A percentile compares a stretch with the other conserved stretches of the same genome.
phyloP scores from a whole-genome alignment of 1,140 invertebrate species.

The Samia ricini region DNA sequence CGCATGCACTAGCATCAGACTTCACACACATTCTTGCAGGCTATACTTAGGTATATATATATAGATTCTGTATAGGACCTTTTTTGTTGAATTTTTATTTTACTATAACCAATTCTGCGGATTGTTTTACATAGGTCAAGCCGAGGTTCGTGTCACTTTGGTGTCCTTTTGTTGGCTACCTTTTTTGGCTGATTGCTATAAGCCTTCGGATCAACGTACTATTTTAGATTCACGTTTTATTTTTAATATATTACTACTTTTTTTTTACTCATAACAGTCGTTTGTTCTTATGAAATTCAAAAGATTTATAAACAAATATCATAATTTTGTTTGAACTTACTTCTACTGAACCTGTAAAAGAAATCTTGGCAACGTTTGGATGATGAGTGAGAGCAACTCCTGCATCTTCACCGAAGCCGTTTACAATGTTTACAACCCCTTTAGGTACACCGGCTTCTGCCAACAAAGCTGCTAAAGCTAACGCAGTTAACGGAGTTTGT shows the following conservation, averaged over 20 bases:
- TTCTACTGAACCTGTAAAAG: conserved; percentile 9
- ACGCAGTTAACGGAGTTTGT: conserved; percentile 96
- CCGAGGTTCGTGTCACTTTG: too few species aligned
- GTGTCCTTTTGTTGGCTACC: too few species aligned
- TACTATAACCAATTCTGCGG: too few species aligned
- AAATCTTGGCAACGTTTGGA: conserved; percentile 10
- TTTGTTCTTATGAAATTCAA: not conserved
- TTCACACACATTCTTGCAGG: too few species aligned
- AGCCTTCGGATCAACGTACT: too few species aligned
- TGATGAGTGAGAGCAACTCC: conserved; percentile 12
- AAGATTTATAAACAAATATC: not conserved
- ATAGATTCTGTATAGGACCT: too few species aligned
- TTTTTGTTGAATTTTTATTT: too few species aligned
- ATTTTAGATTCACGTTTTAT: not conserved
- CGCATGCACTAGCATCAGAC: too few species aligned
- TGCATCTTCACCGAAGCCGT: conserved; percentile 84
- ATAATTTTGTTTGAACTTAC: not conserved
- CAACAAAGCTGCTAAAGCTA: conserved; percentile 90
- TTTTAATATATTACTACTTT: not conserved
- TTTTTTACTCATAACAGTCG: not conserved
- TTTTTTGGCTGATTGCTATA: too few species aligned
- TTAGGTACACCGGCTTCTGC: conserved; percentile 91
- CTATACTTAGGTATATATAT: too few species aligned
- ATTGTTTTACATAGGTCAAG: too few species aligned
- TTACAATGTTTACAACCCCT: conserved; percentile 93